These are phyloP conservation scores for Hydractinia echinata DNA, from an alignment of 30 jellyfish, hydroid and myxozoan species.

Conservation along the genomic window DNA sequence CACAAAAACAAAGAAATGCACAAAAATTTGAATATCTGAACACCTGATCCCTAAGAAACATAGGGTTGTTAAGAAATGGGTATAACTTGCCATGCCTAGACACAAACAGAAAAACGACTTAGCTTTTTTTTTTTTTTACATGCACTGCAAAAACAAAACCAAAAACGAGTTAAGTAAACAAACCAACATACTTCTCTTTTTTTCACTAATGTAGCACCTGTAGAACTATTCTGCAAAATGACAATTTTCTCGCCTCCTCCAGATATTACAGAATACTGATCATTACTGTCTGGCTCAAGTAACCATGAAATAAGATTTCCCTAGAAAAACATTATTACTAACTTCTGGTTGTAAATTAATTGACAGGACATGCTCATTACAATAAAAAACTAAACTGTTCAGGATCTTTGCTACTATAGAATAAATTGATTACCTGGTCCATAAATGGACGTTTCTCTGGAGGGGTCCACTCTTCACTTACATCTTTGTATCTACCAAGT, in stretches of 20 bases:
- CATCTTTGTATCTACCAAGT: slow-evolving; percentile 49
- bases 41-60: not conserved
- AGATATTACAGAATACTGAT: slow-evolving; percentile 67
- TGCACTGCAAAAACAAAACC: not conserved
- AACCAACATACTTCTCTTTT: slow-evolving; percentile 59
- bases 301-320: slow-evolving; percentile 88
- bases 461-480: slow-evolving; percentile 80
- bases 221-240: slow-evolving; percentile 54
- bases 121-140: not conserved
- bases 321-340: slow-evolving; percentile 10
- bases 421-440: slow-evolving; percentile 46
- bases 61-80: no score
- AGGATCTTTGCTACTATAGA: not conserved
- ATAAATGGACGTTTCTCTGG: slow-evolving; percentile 76
- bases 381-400: not conserved
- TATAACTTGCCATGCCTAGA: no score
- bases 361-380: not conserved
- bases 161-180: not conserved
- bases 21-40: not conserved
- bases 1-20: slow-evolving; percentile 7
- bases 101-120: no score
- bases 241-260: slow-evolving; percentile 81
- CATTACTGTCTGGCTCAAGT: slow-evolving; percentile 86
- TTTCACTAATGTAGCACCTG: slow-evolving; percentile 60
- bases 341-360: not conserved